Conservation (phyloP, 2,113 vertebrate genomes). For the Bubo bubo region DNA sequence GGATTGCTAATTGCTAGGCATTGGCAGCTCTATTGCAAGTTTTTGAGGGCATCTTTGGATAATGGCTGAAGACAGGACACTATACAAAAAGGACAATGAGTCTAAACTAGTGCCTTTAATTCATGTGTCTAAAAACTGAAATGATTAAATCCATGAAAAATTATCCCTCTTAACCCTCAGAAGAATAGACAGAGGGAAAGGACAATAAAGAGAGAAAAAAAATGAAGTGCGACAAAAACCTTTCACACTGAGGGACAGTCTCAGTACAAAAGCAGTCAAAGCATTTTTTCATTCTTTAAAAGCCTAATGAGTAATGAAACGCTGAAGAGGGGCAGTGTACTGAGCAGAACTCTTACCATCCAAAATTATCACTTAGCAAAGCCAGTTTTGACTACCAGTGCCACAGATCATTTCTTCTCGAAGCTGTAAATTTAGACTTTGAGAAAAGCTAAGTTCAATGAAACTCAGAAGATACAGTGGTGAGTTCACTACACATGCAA, state of each 20-base stretch:
- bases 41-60: constrained; percentile 11
- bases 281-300: background rate
- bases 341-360: background rate
- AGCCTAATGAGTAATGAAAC: background rate
- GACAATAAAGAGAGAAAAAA: background rate
- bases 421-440: background rate
- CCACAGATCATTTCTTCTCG: background rate
- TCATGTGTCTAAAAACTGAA: background rate
- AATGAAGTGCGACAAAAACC: background rate
- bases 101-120: background rate
- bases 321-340: background rate
- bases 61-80: constrained; percentile 4
- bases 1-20: constrained; percentile 41
- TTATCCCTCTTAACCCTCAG: background rate
- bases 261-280: constrained; percentile 10
- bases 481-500: background rate
- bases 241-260: background rate
- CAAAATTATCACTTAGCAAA: background rate
- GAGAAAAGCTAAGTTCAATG: background rate
- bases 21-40: background rate
- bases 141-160: background rate
- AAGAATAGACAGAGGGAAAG: background rate
- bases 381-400: background rate
- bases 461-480: background rate
- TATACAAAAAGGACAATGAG: background rate